Conservation (phyloP, 2,888 invertebrate genomes). For the Hirtodrosophila histrioides region DNA sequence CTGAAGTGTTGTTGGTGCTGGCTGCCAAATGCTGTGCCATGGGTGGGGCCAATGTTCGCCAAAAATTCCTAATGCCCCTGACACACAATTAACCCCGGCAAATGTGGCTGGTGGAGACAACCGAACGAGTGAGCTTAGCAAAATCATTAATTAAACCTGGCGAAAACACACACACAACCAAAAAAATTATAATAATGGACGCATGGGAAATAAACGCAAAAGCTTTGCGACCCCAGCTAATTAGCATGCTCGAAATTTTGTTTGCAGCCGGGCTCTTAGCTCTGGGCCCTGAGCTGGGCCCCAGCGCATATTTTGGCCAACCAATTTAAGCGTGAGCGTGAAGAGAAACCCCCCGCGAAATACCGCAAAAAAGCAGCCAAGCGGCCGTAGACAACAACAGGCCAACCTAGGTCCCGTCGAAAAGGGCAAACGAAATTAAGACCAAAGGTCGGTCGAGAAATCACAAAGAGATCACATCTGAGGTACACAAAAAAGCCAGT, state of each 20-base stretch:
- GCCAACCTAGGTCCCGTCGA: slow-evolving; percentile 7
- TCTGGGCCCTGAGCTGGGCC: not conserved
- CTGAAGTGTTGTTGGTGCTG: slow-evolving; percentile 7
- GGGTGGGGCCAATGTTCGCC: slow-evolving; percentile 34
- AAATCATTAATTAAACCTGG: slow-evolving; percentile 71
- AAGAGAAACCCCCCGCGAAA: slow-evolving; percentile 32
- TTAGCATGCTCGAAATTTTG: slow-evolving; percentile 62
- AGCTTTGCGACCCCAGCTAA: slow-evolving; percentile 52
- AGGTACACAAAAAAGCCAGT: not conserved
- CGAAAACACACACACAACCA: slow-evolving; percentile 32
- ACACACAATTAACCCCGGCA: slow-evolving; percentile 65
- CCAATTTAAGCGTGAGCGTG: slow-evolving; percentile 31
- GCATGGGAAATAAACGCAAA: slow-evolving; percentile 68
- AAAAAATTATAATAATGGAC: slow-evolving; percentile 67
- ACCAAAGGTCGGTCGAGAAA: slow-evolving; percentile 40
- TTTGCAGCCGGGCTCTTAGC: slow-evolving; percentile 18
- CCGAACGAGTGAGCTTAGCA: slow-evolving; percentile 54
- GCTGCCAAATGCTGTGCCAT: not conserved
- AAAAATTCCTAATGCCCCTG: slow-evolving; percentile 56
- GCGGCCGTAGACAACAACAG: slow-evolving; percentile 4
- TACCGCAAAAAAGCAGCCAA: slow-evolving; percentile 31
- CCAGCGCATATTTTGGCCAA: slow-evolving; percentile 17
- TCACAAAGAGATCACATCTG: not conserved
- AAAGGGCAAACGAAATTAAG: slow-evolving; percentile 47
- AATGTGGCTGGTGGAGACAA: slow-evolving; percentile 13